Conservation (phyloP, 2,113 vertebrate genomes). For the Nesogale talazaci region DNA sequence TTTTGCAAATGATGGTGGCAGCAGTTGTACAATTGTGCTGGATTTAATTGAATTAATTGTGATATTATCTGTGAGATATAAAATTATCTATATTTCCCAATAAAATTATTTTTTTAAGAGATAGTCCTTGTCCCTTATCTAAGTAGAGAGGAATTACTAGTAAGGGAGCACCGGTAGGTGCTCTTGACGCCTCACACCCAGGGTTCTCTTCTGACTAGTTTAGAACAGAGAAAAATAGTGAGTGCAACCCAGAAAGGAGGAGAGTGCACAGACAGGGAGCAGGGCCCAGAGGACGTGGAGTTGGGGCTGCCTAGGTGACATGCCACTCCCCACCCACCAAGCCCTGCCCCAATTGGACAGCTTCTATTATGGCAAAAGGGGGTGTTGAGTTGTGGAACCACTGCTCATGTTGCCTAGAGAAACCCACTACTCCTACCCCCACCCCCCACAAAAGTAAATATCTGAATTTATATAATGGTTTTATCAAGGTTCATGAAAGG, state of each 20-base stretch:
- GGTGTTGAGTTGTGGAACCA: background rate
- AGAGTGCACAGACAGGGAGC: background rate
- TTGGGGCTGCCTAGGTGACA: background rate
- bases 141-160: background rate
- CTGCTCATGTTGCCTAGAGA: background rate
- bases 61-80: too few species aligned
- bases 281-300: background rate
- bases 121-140: background rate
- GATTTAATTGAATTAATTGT: too few species aligned
- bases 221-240: background rate
- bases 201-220: constrained; percentile 17
- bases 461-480: too few species aligned
- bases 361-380: background rate
- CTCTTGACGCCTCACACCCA: background rate
- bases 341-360: background rate
- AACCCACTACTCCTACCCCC: too few species aligned
- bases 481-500: too few species aligned
- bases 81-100: too few species aligned
- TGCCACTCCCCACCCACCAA: too few species aligned
- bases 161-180: background rate
- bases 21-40: too few species aligned
- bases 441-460: too few species aligned
- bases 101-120: too few species aligned
- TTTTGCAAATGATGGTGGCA: too few species aligned
- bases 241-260: background rate